Evolutionary conservation across 37 sponge, comb jelly and placozoan species (phyloP), one percentile per base, ranked within the genome.

Genomic region (Aphrocallistes beatrix): DNA sequence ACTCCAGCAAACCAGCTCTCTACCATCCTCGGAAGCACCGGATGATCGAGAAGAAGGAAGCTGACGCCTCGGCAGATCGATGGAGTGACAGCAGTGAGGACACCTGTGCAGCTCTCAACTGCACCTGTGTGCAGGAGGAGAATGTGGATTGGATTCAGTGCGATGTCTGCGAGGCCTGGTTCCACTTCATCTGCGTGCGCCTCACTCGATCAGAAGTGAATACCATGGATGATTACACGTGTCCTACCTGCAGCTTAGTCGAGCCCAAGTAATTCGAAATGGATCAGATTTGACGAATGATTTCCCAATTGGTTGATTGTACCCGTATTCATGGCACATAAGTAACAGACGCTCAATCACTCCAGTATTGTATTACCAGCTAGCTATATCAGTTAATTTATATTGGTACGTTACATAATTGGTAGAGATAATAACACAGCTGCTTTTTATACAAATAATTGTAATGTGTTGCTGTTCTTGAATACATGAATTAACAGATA

Each of bases 71-170:
- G 34, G 17, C 10, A 60, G 8, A 32, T 30, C 10, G 21, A 13
- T 3, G 17, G 10, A 30, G n/a, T 19, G 6, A 6, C 13, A 13
- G 34, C n/a, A 60, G 75, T 60, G 91, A 89, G 23, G 89, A 51
- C 0, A 87, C 86, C 38, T 94, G 94, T 83, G 89, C 90, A 0
- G 91, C 91, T 28, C 8, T 86, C 23, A 25, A 88, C 3, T 95
- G 96, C 51, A 83, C 85, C 38, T 84, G 90, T 82, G 94, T 94
- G 32, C 50, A 85, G 82, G 91, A 83, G 23, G 89, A 87, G 13
- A 48, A 93, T 51, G 90, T 96, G 0, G 89, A 87, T 50, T 96
- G 96, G 96, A 92, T 96, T 34, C 96, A 96, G 87, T 96, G 96
- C 45, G 96, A 96, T 81, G 82, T 84, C 30, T 96, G 96, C 82